These are phyloP conservation scores for Palythoa grandis DNA, from an alignment of 92 coral and sea anemone genomes.

Conservation along the genomic window DNA sequence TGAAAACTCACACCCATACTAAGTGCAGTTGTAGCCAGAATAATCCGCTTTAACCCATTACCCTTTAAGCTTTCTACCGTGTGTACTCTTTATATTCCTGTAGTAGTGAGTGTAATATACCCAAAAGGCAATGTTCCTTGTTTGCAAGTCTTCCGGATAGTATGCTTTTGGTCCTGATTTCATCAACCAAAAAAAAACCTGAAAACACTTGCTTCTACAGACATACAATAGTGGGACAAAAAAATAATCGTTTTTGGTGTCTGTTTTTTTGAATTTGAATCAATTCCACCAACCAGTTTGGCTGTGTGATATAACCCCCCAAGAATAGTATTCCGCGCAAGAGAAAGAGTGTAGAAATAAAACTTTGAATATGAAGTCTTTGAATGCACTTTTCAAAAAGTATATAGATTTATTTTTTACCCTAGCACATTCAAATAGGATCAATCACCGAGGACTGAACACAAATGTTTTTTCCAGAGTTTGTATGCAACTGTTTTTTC, in stretches of 20 bases:
- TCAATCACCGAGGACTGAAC: too few species aligned
- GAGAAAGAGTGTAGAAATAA: too few species aligned
- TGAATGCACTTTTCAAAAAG: too few species aligned
- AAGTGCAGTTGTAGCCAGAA: constrained; percentile 57
- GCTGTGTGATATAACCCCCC: too few species aligned
- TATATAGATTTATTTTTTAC: too few species aligned
- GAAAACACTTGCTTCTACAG: constrained; percentile 54
- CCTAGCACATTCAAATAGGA: too few species aligned
- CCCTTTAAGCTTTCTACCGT: constrained; percentile 43
- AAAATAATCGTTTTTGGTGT: constrained; percentile 48
- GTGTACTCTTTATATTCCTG: constrained; percentile 49
- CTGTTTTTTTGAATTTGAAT: constrained; percentile 26
- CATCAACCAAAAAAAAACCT: constrained; percentile 53
- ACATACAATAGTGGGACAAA: constrained; percentile 64
- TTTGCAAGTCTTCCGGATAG: constrained; percentile 14
- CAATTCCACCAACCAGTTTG: constrained; percentile 50
- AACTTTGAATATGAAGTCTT: too few species aligned
- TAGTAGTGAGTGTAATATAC: neutral
- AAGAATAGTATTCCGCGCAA: too few species aligned
- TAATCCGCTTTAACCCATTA: constrained; percentile 54
- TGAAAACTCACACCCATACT: constrained; percentile 69
- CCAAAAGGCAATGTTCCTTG: constrained; percentile 41
- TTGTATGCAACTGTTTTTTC: too few species aligned
- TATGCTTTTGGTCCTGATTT: constrained; percentile 48
- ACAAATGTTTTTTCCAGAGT: too few species aligned